A percentile compares a stretch with the other conserved stretches of the same genome.
phyloP scores from a whole-genome alignment of 2,113 vertebrate species.

The Megaceryle maxima region DNA sequence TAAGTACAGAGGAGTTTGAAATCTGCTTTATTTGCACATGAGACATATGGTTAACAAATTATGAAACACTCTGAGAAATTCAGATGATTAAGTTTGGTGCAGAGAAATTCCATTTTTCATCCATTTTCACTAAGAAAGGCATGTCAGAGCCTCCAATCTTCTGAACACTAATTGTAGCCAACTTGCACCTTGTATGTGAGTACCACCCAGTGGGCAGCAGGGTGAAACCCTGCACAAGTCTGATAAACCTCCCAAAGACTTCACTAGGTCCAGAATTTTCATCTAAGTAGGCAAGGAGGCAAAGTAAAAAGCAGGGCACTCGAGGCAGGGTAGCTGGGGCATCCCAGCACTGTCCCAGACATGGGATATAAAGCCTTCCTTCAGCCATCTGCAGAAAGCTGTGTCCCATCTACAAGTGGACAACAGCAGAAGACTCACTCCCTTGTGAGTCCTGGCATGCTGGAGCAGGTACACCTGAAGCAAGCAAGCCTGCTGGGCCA shows the following conservation, averaged over 20 bases:
- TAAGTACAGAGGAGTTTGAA: background rate
- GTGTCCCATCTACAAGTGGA: background rate
- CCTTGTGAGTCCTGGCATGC: background rate
- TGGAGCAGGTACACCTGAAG: background rate
- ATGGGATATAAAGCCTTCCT: background rate
- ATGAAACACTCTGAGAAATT: background rate
- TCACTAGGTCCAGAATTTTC: background rate
- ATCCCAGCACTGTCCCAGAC: background rate
- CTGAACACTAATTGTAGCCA: background rate
- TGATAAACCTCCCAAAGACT: background rate
- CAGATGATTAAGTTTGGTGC: background rate
- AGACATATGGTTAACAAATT: slow-evolving; percentile 36
- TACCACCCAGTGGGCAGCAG: background rate
- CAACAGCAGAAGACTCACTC: background rate
- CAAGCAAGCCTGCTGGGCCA: background rate
- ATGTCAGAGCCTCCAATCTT: background rate
- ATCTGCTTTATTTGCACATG: slow-evolving; percentile 27
- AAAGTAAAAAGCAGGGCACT: background rate
- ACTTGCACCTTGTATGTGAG: background rate
- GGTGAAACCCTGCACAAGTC: background rate
- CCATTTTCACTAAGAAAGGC: background rate
- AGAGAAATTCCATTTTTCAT: background rate
- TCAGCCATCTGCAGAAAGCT: background rate
- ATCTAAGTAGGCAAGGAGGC: background rate
- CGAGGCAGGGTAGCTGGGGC: background rate